A percentile compares a stretch with the other conserved stretches of the same genome.
Evolutionary conservation across 2,888 invertebrate species (phyloP).

Genomic region (Eubasilissa splendida): DNA sequence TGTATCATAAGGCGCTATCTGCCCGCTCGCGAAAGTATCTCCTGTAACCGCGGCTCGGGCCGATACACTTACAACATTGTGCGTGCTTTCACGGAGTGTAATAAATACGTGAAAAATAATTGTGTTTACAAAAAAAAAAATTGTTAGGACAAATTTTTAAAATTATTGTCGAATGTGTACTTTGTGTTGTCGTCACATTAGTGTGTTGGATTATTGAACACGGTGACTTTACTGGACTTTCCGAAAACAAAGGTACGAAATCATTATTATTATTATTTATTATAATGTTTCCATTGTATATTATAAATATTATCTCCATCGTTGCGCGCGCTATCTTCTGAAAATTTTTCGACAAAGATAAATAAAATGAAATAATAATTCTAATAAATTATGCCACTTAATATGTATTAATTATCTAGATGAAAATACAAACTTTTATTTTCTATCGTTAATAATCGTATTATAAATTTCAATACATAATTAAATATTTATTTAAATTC

Average conservation of each 20-base stretch:
- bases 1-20: conserved; percentile 40
- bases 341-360: no score
- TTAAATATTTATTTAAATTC: no score
- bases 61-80: conserved; percentile 30
- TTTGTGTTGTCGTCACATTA: conserved; percentile 19
- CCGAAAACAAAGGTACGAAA: conserved; percentile 28
- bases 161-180: conserved; percentile 25
- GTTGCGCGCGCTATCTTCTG: no score
- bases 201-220: conserved; percentile 32
- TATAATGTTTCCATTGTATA: no score
- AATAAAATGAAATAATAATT: no score
- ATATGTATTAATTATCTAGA: no score
- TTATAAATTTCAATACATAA: no score
- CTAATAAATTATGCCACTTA: no score
- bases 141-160: conserved; percentile 26
- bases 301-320: no score
- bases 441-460: no score
- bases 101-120: conserved; percentile 17
- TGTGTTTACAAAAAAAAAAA: conserved; percentile 26
- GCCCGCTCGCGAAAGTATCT: conserved; percentile 34
- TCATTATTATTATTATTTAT: neutral
- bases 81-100: conserved; percentile 38
- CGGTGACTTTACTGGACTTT: conserved; percentile 30
- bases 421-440: no score
- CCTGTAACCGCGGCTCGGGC: conserved; percentile 5